A percentile compares a stretch with the other conserved stretches of the same genome.
phyloP scores from a whole-genome alignment of 2,797 vertebrate genomes.

The Pachyuromys duprasi region DNA sequence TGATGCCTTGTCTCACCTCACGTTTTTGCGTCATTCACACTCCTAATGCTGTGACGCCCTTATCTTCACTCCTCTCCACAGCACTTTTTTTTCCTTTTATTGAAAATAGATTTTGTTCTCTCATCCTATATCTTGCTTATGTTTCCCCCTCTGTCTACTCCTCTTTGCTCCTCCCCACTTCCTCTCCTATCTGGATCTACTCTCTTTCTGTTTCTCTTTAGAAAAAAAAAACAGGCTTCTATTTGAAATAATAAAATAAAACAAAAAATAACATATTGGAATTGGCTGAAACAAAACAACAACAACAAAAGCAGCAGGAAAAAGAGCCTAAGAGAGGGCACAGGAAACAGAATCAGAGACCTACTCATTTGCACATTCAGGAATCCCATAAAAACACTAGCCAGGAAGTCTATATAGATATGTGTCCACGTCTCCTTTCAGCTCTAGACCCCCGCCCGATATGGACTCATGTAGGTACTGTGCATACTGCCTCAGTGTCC shows the following conservation, averaged over 20 bases:
- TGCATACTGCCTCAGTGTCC: no score
- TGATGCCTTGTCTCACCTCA: background rate
- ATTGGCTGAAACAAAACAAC: background rate
- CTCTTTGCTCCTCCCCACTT: background rate
- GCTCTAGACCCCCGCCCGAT: background rate
- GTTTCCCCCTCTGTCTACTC: no score
- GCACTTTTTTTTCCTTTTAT: background rate
- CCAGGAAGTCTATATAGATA: background rate
- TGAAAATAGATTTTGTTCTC: background rate
- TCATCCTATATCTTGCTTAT: background rate
- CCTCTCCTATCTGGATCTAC: background rate
- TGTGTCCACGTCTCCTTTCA: background rate
- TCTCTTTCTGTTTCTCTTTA: background rate
- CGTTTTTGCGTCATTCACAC: background rate
- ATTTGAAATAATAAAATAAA: background rate
- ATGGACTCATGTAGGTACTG: no score
- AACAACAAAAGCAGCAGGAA: no score
- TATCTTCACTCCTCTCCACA: background rate
- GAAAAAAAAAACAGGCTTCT: background rate
- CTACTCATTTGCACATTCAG: background rate
- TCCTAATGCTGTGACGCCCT: background rate
- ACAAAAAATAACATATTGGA: background rate
- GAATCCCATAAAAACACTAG: background rate
- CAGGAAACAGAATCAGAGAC: background rate
- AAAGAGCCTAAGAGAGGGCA: background rate